Conservation (phyloP, 2,797 vertebrate species). For the Masticophis lateralis region DNA sequence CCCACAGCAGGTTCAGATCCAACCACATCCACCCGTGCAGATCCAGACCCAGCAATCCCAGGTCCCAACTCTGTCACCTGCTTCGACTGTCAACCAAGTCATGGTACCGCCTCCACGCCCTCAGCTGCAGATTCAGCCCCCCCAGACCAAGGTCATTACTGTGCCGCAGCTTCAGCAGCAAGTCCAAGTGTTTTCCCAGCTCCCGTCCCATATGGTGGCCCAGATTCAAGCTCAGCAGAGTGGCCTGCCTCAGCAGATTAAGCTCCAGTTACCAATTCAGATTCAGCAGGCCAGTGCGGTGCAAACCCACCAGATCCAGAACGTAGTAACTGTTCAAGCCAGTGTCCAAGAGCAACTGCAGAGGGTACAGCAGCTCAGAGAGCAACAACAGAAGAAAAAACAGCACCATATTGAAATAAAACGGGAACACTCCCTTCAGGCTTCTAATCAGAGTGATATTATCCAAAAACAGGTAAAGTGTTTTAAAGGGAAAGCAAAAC, state of each 20-base stretch:
- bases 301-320: conserved; percentile 86
- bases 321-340: conserved; percentile 90
- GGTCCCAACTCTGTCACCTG: conserved; percentile 66
- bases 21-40: conserved; percentile 80
- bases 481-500: conserved; percentile 59
- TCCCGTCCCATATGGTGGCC: conserved; percentile 80
- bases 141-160: conserved; percentile 78
- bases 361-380: conserved; percentile 92
- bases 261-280: conserved; percentile 87
- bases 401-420: conserved; percentile 88
- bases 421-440: conserved; percentile 84
- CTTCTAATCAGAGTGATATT: conserved; percentile 90
- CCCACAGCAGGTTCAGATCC: conserved; percentile 78
- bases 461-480: conserved; percentile 92
- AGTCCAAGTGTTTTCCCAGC: conserved; percentile 84
- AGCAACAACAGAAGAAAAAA: conserved; percentile 94
- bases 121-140: conserved; percentile 80
- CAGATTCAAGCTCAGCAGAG: conserved; percentile 87
- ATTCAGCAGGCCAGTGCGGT: conserved; percentile 81
- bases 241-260: conserved; percentile 82
- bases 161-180: conserved; percentile 87
- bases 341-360: conserved; percentile 94
- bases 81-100: conserved; percentile 73
- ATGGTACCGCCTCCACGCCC: conserved; percentile 72
- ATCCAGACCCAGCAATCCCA: conserved; percentile 75